Evolutionary conservation across 2,888 invertebrate genomes (phyloP).

Genomic region (Dascillus cervinus): DNA sequence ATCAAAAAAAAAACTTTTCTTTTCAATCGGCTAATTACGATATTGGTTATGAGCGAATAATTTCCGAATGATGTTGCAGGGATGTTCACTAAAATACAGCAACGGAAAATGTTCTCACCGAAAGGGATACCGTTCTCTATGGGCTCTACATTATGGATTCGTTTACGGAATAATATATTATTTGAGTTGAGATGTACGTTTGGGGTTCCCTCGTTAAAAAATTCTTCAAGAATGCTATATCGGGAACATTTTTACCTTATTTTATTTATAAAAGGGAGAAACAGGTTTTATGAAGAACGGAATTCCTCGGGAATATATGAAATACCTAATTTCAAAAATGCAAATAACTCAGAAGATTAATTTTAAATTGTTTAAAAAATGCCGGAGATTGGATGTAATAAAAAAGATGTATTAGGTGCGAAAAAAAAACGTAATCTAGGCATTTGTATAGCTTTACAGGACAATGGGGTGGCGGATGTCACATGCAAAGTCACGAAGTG

Average conservation of each 20-base stretch:
- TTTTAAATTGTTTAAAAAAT: constrained; percentile 2
- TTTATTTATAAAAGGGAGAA: no score
- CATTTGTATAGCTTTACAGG: constrained; percentile 24
- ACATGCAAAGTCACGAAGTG: constrained; percentile 24
- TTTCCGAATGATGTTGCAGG: constrained; percentile 1
- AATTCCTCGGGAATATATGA: no score
- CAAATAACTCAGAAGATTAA: background rate
- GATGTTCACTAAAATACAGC: constrained; percentile 6
- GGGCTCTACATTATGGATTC: constrained; percentile 16
- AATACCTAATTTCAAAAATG: no score
- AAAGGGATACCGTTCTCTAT: constrained; percentile 13
- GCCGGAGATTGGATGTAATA: constrained; percentile 9
- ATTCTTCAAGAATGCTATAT: constrained; percentile 4
- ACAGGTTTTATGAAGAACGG: no score
- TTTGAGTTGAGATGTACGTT: constrained; percentile 6
- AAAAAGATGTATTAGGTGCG: constrained; percentile 22
- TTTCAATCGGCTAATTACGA: no score
- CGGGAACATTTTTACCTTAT: no score
- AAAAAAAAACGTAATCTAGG: constrained; percentile 21
- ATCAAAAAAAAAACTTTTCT: no score
- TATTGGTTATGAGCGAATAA: constrained; percentile 5
- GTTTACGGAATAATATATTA: constrained; percentile 15
- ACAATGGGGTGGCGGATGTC: constrained; percentile 22
- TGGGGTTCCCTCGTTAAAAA: constrained; percentile 2
- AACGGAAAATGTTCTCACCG: constrained; percentile 11